phyloP scores from a whole-genome alignment of 2,888 invertebrate species.

The Ceramica pisi region DNA sequence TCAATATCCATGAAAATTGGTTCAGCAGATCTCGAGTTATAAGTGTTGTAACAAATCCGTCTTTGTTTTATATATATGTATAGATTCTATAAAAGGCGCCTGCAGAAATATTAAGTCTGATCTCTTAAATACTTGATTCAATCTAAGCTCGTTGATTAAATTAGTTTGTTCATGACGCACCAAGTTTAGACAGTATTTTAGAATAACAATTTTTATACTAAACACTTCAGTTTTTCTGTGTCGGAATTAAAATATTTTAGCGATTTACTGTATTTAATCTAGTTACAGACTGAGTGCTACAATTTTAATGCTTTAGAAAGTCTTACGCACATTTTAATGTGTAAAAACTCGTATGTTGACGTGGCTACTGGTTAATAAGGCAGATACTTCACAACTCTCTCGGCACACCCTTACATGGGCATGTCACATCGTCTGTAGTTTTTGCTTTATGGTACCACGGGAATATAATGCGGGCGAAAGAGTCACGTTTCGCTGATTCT shows the following conservation, averaged over 20 bases:
- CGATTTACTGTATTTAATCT: conserved; percentile 25
- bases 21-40: too few species aligned
- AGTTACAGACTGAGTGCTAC: conserved; percentile 45
- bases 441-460: conserved; percentile 49
- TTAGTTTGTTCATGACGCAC: conserved; percentile 37
- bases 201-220: conserved; percentile 24
- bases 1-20: too few species aligned
- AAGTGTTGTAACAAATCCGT: too few species aligned
- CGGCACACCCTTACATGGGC: conserved; percentile 63
- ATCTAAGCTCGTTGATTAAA: conserved; percentile 48
- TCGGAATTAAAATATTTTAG: conserved; percentile 44
- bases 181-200: conserved; percentile 18
- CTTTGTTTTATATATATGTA: too few species aligned
- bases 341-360: conserved; percentile 64
- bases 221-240: conserved; percentile 19
- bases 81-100: conserved; percentile 6
- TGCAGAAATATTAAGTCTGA: conserved; percentile 24
- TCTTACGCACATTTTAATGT: conserved; percentile 60
- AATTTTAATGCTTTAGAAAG: conserved; percentile 70
- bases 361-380: conserved; percentile 62
- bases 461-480: conserved; percentile 26
- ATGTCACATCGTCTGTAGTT: conserved; percentile 55
- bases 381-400: conserved; percentile 64
- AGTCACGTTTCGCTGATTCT: conserved; percentile 48
- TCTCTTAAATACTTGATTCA: conserved; percentile 40